A percentile compares a stretch with the other conserved stretches of the same genome.
phyloP scores from a whole-genome alignment of 2,888 invertebrate species.

The Andrena dorsata region DNA sequence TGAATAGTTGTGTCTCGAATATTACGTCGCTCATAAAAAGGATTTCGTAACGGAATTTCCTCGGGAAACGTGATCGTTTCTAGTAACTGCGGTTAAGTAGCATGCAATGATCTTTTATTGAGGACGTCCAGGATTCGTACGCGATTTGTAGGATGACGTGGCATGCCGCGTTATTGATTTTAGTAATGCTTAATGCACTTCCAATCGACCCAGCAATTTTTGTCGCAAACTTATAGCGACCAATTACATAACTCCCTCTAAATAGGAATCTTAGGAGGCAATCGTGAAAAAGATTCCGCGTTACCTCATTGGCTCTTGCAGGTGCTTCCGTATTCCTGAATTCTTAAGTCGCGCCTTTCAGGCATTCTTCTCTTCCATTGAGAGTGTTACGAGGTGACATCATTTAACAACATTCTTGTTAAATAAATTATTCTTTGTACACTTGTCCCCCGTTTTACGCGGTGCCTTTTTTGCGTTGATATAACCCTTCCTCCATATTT shows the following conservation, averaged over 20 bases:
- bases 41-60: neutral
- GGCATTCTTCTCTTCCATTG: neutral
- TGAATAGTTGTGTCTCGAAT: neutral
- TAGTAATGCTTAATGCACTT: slow-evolving; percentile 58
- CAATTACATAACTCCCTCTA: slow-evolving; percentile 61
- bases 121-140: slow-evolving; percentile 37
- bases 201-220: slow-evolving; percentile 67
- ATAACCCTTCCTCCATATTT: no score
- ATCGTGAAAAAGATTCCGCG: slow-evolving; percentile 20
- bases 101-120: slow-evolving; percentile 39
- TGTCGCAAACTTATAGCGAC: slow-evolving; percentile 49
- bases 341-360: neutral
- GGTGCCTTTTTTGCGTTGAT: no score
- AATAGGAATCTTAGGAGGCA: neutral
- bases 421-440: no score
- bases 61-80: neutral
- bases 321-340: neutral
- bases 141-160: slow-evolving; percentile 48
- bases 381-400: no score
- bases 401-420: no score
- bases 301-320: neutral
- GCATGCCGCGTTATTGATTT: slow-evolving; percentile 70
- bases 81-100: neutral
- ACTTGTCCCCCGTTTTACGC: no score
- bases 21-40: neutral